Base-by-base conservation (phyloP, 2,113 vertebrate species). In the Numenius arquata region DNA sequence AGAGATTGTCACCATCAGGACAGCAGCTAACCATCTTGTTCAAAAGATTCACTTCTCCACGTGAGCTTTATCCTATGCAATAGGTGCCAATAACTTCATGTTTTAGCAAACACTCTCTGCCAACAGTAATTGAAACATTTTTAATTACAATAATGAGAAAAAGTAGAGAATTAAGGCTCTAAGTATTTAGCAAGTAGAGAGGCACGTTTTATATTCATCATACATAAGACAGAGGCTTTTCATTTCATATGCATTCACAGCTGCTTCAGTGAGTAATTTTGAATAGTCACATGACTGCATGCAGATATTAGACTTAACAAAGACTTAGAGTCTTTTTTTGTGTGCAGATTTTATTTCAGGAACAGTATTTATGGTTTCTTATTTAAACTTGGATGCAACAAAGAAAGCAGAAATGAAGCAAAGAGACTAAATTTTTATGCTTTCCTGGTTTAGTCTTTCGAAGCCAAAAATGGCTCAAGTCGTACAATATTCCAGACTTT, bases 311-410 rank as follows among this genome's bases (percentile, higher is more conserved):
- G 81, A 79, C 56, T 87, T 85, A 88, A 92, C 63, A 88, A 91
- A 89, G 74, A 80, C 56, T 92, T 92, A 83, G 59, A 92, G 32
- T 52, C 5, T 34, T 61, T 72, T 81, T 91, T 50, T 85, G 41
- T 82, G 36, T 58, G 50, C 86, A 61, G 52, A n/a, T 93, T 94
- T 95, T 93, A 96, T 96, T 95, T 96, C 83, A 92, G 89, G 81
- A 93, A 43, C 59, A 93, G 61, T 79, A 91, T 95, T 96, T 96
- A 90, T 89, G 73, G 40, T 62, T 94, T 93, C 81, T 78, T 92
- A 79, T 96, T 95, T 95, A 94, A 92, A 95, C 47, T 75, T 52
- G 17, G 59, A 85, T 61, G 52, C 27, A 68, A 92, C 55, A 89
- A 96, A 94, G 72, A 95, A 88, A 94, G 56, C 62, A 94, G 56